Evolutionary conservation across 2,797 vertebrate genomes (phyloP).

Genomic region (Microctenopoma steveboyesi): DNA sequence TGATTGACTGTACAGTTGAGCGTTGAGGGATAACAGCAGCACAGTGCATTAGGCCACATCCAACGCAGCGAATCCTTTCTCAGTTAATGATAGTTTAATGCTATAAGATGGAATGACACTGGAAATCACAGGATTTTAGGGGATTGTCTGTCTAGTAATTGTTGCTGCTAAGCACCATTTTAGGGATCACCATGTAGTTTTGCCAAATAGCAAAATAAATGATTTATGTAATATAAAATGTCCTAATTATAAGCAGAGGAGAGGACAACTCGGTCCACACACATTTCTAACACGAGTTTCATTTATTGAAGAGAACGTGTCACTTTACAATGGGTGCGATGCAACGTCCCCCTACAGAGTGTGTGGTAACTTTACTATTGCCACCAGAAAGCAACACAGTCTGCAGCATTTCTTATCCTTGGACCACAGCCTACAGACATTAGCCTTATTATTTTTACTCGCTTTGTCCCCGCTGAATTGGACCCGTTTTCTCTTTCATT

Average conservation of each 20-base stretch:
- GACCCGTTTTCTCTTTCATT: conserved; percentile 13
- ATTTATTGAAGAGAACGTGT: conserved; percentile 8
- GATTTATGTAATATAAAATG: conserved; percentile 3
- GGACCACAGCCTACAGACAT: conserved; percentile 36
- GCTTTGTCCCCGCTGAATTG: conserved; percentile 43
- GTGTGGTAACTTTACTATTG: neutral
- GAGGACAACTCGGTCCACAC: neutral
- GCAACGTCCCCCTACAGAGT: neutral
- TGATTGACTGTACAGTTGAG: conserved; percentile 57
- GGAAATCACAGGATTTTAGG: conserved; percentile 65
- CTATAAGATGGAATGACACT: conserved; percentile 52
- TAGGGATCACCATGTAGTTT: conserved; percentile 18
- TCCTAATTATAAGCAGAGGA: neutral
- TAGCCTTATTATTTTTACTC: conserved; percentile 42
- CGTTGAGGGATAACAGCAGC: conserved; percentile 50
- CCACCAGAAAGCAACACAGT: conserved; percentile 9
- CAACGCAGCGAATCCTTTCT: conserved; percentile 73
- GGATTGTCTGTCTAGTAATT: conserved; percentile 75
- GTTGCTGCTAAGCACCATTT: conserved; percentile 58
- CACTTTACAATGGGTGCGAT: neutral
- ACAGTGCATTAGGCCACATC: conserved; percentile 66
- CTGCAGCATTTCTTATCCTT: conserved; percentile 22
- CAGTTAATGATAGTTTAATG: conserved; percentile 77
- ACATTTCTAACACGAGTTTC: conserved; percentile 8
- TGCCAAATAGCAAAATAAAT: conserved; percentile 19